A percentile compares a stretch with the other conserved stretches of the same genome.
phyloP scores from a whole-genome alignment of 2,113 vertebrate genomes.

The Tragelaphus imberbis region DNA sequence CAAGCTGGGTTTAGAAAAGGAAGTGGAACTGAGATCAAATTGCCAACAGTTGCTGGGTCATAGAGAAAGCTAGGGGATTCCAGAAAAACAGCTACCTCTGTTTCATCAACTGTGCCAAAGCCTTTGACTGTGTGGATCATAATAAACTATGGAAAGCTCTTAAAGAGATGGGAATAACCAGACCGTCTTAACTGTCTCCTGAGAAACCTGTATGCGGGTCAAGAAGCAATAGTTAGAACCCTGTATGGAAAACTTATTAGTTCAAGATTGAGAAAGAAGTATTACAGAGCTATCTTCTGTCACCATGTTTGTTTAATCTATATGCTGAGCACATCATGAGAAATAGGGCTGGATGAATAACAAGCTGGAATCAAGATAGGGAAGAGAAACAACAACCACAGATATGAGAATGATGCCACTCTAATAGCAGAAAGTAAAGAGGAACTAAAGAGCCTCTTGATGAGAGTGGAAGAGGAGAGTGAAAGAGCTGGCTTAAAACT shows the following conservation, averaged over 20 bases:
- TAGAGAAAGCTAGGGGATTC: background rate
- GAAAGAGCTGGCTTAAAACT: background rate
- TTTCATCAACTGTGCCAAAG: background rate
- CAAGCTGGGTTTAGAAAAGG: background rate
- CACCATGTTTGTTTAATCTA: background rate
- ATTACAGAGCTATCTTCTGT: background rate
- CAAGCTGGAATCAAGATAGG: background rate
- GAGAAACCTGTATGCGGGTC: background rate
- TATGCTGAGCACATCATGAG: background rate
- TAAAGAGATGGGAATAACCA: background rate
- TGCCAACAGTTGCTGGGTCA: background rate
- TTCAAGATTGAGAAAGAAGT: background rate
- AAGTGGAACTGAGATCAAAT: background rate
- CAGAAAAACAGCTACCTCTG: background rate
- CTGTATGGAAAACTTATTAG: background rate
- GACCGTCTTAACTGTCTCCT: background rate
- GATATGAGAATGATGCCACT: background rate
- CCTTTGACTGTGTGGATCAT: background rate
- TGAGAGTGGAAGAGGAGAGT: background rate
- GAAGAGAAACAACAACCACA: background rate
- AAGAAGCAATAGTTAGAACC: background rate
- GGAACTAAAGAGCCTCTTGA: background rate
- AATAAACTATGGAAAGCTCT: background rate
- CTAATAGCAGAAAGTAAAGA: background rate
- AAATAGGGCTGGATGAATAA: background rate